Evolutionary conservation across 2,888 invertebrate species (phyloP), one percentile per base, ranked within the genome.

Genomic region (Schrankia costaestrigalis): DNA sequence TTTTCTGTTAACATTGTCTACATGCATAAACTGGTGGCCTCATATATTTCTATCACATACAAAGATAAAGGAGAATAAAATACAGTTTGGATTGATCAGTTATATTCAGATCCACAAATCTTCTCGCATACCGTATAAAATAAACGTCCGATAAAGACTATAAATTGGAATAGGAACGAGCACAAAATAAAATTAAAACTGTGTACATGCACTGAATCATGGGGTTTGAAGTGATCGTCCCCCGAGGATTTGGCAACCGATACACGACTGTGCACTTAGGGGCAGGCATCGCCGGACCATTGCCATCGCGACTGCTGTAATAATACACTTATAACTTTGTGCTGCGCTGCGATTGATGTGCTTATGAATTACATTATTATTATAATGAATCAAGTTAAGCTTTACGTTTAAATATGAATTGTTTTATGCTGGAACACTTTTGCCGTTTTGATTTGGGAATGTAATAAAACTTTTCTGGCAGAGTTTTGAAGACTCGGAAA

Each of bases 231-330:
- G 18, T 38, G 65, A 58, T 57, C 65, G 58, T 70, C 71, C 79
- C 79, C 73, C 35, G 70, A 74, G 84, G 79, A 77, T 83, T 85
- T 84, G 81, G 83, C 80, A 82, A 79, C 78, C 80, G 71, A 77
- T 80, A 85, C 85, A 85, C 67, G 85, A 80, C 71, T 82, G 72
- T 84, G 84, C 85, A 84, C 85, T 85, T 82, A 83, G 71, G 61
- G 62, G 42, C 54, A 48, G 59, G 56, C 56, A 50, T 41, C 58
- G 47, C 57, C 56, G 45, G 56, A 46, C 60, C 51, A 44, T 45
- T 35, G 35, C 29, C 26, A 30, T 11, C 18, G 26, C 36, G 22
- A 15, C 12, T 39, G 33, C 27, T 52, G 43, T 47, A 46, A 46
- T 53, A 52, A 52, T 46, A 57, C 43, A 40, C 47, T 46, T 53